These are phyloP conservation scores for Hycleus phaleratus DNA, from an alignment of 1,140 invertebrate genomes.

Conservation along the genomic window DNA sequence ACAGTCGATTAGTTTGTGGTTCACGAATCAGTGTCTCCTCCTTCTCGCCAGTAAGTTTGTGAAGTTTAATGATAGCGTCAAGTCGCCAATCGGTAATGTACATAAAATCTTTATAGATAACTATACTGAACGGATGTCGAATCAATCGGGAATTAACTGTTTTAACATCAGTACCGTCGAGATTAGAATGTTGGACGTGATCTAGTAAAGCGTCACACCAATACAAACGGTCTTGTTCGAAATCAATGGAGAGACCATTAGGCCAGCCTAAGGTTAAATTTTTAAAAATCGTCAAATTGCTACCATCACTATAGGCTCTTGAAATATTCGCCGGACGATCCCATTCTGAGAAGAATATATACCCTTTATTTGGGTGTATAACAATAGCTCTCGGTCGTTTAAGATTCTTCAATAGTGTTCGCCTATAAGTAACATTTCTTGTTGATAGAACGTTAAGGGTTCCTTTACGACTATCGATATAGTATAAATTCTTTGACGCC, in stretches of 20 bases:
- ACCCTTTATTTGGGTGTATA: constrained; percentile 91
- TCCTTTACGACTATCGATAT: constrained; percentile 93
- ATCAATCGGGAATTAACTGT: constrained; percentile 84
- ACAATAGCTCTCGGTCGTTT: constrained; percentile 92
- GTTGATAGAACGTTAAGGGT: constrained; percentile 91
- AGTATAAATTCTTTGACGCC: constrained; percentile 96
- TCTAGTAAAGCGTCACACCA: constrained; percentile 94
- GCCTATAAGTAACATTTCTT: constrained; percentile 71
- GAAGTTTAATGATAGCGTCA: constrained; percentile 86
- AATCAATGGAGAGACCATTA: constrained; percentile 91
- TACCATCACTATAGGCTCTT: constrained; percentile 80
- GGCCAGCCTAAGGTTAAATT: constrained; percentile 94
- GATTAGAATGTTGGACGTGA: constrained; percentile 90
- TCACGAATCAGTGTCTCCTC: constrained; percentile 80
- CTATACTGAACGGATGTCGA: constrained; percentile 93
- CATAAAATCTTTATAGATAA: constrained; percentile 88
- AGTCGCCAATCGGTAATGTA: constrained; percentile 97
- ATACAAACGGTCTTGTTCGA: constrained; percentile 75
- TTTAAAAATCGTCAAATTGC: constrained; percentile 77
- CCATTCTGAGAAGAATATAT: constrained; percentile 93
- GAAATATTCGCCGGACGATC: constrained; percentile 94
- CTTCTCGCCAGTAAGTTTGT: constrained; percentile 80
- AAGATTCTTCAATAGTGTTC: constrained; percentile 79
- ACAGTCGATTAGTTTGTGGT: constrained; percentile 83
- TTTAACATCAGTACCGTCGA: constrained; percentile 88